Evolutionary conservation across 2,113 vertebrate species (phyloP), one percentile per base, ranked within the genome.

Genomic region (Crocuta crocuta): DNA sequence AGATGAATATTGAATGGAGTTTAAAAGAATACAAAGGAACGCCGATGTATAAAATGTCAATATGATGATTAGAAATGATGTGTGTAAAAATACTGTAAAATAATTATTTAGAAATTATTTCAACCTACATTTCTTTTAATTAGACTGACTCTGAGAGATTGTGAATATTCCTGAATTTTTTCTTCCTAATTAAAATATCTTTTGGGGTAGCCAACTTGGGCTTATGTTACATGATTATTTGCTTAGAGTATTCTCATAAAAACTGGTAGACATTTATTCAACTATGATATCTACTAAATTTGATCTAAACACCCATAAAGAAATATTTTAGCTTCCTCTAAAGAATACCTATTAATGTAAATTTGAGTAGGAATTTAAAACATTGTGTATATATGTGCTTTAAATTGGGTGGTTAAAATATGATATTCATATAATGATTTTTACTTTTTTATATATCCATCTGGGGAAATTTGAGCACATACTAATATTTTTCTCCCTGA

Each of bases 241-340:
- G 98, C 96, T 97, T 98, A 95, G 93, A 95, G 97, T 98, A 96
- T 95, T 98, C 86, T 98, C 96, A 97, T 98, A 97, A 98, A 98
- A 98, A 98, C 97, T 98, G 98, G 95, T 91, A 96, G 94, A 98
- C 87, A 81, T 98, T 98, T 98, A 98, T 97, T 94, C 74, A 97
- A 15, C 97, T 97, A 83, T 21, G 91, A 88, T 86, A 61, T 90
- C 88, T 87, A 96, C 88, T 97, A 97, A 98, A 95, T 98, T 98
- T 98, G 73, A 96, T 84, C 91, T 97, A 82, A 96, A 65, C n/a
- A 97, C 94, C 95, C 55, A 93, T 97, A 98, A 98, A 98, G 98
- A 98, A 98, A 98, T 97, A 98, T 96, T 92, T 96, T 95, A 97
- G 83, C 86, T 98, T 83, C 95, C 92, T 97, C 86, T 88, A 55